A percentile compares a stretch with the other conserved stretches of the same genome.
phyloP scores from a whole-genome alignment of 2,797 vertebrate genomes.

The Sus cebifrons region DNA sequence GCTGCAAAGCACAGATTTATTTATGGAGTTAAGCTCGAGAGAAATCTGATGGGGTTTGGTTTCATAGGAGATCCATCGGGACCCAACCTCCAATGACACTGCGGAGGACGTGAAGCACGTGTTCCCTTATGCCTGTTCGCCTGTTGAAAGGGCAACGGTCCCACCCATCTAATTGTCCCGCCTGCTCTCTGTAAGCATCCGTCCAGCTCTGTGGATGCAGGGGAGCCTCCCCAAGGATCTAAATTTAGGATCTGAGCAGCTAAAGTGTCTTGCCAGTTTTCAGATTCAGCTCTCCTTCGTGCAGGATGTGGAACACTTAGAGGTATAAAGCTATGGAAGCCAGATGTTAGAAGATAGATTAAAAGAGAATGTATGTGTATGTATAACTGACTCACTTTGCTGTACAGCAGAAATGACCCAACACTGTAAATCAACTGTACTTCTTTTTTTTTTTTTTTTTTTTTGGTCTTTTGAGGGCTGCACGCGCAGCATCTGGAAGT shows the following conservation, averaged over 20 bases:
- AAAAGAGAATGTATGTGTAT: too few relatives aligned
- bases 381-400: too few relatives aligned
- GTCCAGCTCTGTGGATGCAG: slow-evolving; percentile 44
- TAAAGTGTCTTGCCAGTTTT: slow-evolving; percentile 72
- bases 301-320: slow-evolving; percentile 47
- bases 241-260: slow-evolving; percentile 77
- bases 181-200: slow-evolving; percentile 55
- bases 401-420: too few relatives aligned
- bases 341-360: neutral
- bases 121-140: slow-evolving; percentile 35
- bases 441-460: too few relatives aligned
- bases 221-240: slow-evolving; percentile 66
- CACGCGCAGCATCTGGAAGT: too few relatives aligned
- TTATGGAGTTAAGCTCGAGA: neutral
- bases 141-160: slow-evolving; percentile 8
- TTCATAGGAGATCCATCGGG: neutral
- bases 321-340: slow-evolving; percentile 43
- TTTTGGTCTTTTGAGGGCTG: too few relatives aligned
- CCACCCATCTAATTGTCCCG: slow-evolving; percentile 28
- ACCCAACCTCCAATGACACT: neutral
- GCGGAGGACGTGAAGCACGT: neutral
- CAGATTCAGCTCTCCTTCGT: slow-evolving; percentile 69
- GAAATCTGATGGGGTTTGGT: neutral
- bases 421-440: too few relatives aligned
- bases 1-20: neutral